Evolutionary conservation across 2,797 vertebrate species (phyloP).

Genomic region (Odontamblyopus rebecca): DNA sequence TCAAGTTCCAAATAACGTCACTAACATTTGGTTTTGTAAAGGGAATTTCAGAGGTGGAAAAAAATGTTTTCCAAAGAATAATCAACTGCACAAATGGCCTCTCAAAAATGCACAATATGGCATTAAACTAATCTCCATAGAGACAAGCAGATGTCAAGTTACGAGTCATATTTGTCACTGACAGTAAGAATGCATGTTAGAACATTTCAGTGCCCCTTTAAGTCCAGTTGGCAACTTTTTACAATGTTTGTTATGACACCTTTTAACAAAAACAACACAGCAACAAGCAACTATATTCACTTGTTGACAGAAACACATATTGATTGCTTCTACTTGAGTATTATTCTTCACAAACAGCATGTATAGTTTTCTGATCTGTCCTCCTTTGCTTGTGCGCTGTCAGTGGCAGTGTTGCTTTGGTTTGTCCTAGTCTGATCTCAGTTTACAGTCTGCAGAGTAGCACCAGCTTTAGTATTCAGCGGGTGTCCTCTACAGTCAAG

Average conservation of each 20-base stretch:
- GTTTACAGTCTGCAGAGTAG: constrained; percentile 25
- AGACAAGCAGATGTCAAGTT: too few relatives aligned
- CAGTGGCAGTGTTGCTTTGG: background rate
- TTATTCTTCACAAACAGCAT: background rate
- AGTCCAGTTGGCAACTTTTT: too few relatives aligned
- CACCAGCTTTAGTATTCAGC: constrained; percentile 48
- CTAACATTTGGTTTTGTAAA: constrained; percentile 12
- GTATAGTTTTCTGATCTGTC: background rate
- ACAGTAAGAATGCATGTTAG: too few relatives aligned
- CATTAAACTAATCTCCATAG: too few relatives aligned
- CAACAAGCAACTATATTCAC: too few relatives aligned
- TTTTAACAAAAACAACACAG: too few relatives aligned
- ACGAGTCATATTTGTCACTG: too few relatives aligned
- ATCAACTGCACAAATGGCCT: too few relatives aligned
- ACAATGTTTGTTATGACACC: too few relatives aligned
- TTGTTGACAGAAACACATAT: background rate
- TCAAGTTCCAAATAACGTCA: constrained; percentile 30
- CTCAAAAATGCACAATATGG: too few relatives aligned
- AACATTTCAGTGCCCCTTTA: too few relatives aligned
- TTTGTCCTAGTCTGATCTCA: constrained; percentile 35
- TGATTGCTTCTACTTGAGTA: background rate
- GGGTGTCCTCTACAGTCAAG: constrained; percentile 36
- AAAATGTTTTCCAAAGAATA: background rate
- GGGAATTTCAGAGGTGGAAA: background rate
- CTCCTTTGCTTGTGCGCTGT: constrained; percentile 13